phyloP scores from a whole-genome alignment of 2,797 vertebrate species.

The Diglossa cyanea region DNA sequence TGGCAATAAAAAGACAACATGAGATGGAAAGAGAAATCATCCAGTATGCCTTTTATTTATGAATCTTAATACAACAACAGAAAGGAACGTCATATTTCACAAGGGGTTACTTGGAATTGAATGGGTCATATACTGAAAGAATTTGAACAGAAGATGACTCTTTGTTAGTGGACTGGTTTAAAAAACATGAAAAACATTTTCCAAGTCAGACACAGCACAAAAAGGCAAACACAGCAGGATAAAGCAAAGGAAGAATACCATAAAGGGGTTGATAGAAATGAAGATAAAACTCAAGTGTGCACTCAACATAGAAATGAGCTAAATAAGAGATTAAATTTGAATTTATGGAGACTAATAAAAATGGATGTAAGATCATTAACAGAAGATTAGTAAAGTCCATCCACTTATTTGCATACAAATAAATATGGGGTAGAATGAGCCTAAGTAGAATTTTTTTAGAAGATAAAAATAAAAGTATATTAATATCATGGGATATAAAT shows the following conservation, averaged over 20 bases:
- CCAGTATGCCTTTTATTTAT: background rate
- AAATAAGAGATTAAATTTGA: background rate
- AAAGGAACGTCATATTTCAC: background rate
- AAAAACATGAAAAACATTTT: background rate
- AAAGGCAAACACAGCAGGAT: background rate
- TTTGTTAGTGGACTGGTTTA: background rate
- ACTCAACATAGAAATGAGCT: conserved; percentile 6
- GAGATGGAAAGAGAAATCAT: background rate
- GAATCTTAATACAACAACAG: background rate
- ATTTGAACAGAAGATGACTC: background rate
- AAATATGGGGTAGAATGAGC: background rate
- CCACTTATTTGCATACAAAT: background rate
- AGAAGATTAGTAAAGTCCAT: background rate
- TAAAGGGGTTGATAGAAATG: background rate
- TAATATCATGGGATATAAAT: background rate
- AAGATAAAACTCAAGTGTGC: conserved; percentile 5
- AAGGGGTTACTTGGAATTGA: background rate
- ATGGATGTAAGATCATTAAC: background rate
- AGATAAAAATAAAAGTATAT: conserved; percentile 9
- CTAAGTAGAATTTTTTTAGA: background rate
- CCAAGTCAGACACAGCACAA: background rate
- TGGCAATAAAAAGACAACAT: background rate
- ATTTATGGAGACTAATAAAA: conserved; percentile 25
- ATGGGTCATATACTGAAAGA: background rate
- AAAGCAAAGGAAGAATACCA: background rate